Base-by-base conservation (phyloP, 2,888 invertebrate species). In the Diabrotica balteata region DNA sequence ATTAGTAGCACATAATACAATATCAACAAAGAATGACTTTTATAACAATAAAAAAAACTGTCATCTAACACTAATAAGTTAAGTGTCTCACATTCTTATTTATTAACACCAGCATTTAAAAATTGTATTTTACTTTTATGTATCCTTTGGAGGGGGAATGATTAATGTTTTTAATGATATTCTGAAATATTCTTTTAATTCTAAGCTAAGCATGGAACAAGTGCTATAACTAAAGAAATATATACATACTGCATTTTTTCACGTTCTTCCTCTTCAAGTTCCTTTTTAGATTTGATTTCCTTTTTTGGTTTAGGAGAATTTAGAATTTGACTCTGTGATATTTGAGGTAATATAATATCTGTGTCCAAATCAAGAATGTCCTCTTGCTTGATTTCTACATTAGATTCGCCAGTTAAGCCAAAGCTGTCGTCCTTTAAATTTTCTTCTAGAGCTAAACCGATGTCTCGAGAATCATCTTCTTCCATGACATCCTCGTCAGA, bases 181-280 rank as follows among this genome's bases (percentile, higher is more conserved):
- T 17, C 17, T 17, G 17, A 1, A 17, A 17, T 17, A 17, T 17
- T 17, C 17, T 17, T 17, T 17, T 17, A 17, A 2, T 17, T 17
- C 2, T 17, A 17, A 17, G 17, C 17, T 17, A 17, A 17, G 49
- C n/a, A 6, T 49, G 49, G 11, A 49, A 49, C 7, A n/a, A 49
- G n/a, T 9, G 7, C 49, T 11, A 32, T 32, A 32, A 47, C 10
- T 47, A 47, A 54, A 58, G 6, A 8, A 8, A 17, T 9, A 45
- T 43, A 57, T 53, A 89, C 91, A 86, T 86, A 96, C 96, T 96
- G 96, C 97, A 97, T 97, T 84, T 95, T 95, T 81, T 97, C 95
- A 69, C 97, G 86, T 82, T 97, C 97, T 80, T 97, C 97, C 82
- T 97, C 96, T 83, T 97, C 96, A 8, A 95, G 81, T 83, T 96